Evolutionary conservation across 2,888 invertebrate species (phyloP), one percentile per base, ranked within the genome.

Genomic region (Phlogophora meticulosa): DNA sequence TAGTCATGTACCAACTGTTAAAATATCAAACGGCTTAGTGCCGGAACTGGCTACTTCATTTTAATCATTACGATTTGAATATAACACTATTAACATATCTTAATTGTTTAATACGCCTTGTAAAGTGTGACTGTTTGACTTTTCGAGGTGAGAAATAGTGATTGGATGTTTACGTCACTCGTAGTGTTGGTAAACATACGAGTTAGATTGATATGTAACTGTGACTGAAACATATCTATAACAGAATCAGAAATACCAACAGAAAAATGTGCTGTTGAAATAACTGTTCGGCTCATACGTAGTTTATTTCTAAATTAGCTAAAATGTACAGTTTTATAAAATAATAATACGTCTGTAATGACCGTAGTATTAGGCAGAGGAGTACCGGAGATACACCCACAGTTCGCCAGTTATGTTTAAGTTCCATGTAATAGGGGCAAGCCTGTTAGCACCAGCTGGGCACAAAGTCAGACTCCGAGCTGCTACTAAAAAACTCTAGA

Each of bases 41-140:
- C 82, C 80, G 80, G 82, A 80, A 78, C 69, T 57, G 51, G 46
- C 42, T 48, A 66, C 45, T 66, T 45, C 51, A 53, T 64, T 78
- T 72, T 66, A 67, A 80, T 69, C 69, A 63, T 68, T 55, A 74
- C 42, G 28, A 71, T 62, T 78, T 65, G 22, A 66, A 63, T 53
- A 45, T 49, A 49, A 36, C 53, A 51, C 46, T 15, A 45, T 68
- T 74, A 62, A 57, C 7, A 40, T 45, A 22, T 64, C 73, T 52
- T 64, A 64, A 65, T 67, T 67, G 58, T 78, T 66, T 56, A 73
- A 61, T 51, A 65, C 42, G 43, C 48, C 73, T 73, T 58, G 66
- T 58, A 46, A 55, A 55, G 32, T 57, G 42, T 22, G 42, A 57
- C 49, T 61, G 49, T 62, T 62, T 62, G 58, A 72, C 65, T 64